A percentile compares a stretch with the other conserved stretches of the same genome.
These are phyloP conservation scores for Megaceryle maxima DNA, from an alignment of 2,113 vertebrate genomes.

Conservation along the genomic window DNA sequence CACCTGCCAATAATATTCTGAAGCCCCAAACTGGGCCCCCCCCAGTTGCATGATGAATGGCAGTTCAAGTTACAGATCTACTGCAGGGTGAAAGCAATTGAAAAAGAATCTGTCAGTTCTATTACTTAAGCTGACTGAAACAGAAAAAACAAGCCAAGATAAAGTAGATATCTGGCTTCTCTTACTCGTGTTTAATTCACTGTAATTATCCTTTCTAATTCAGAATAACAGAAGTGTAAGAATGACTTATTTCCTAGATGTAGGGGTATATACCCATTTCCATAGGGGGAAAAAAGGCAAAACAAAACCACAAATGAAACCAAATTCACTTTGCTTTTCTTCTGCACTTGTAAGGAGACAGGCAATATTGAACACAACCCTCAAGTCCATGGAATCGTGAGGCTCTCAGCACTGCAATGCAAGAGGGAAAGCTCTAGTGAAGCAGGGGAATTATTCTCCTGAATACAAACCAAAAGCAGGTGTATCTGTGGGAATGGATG, in stretches of 20 bases:
- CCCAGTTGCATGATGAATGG: background rate
- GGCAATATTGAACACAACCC: background rate
- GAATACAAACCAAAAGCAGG: background rate
- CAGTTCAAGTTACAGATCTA: background rate
- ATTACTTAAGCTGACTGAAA: background rate
- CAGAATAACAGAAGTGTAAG: background rate
- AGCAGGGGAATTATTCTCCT: background rate
- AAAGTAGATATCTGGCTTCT: background rate
- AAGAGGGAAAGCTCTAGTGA: background rate
- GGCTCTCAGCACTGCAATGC: background rate
- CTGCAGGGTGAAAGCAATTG: background rate
- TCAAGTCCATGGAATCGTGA: background rate
- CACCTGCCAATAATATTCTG: background rate
- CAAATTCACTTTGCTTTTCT: background rate
- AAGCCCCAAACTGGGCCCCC: background rate
- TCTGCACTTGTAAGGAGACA: background rate
- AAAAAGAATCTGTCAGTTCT: background rate
- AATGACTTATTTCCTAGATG: background rate
- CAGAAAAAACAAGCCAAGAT: background rate
- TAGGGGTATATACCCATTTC: background rate
- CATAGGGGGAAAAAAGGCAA: background rate
- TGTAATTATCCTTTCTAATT: background rate
- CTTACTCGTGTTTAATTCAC: background rate
- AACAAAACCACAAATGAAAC: background rate
- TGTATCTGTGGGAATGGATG: fast-evolving